Percentiles rank a stretch among this genome's conserved stretches.
These are phyloP conservation scores for Anser brachyrhynchus DNA, from an alignment of 2,113 vertebrate genomes.

Conservation along the genomic window DNA sequence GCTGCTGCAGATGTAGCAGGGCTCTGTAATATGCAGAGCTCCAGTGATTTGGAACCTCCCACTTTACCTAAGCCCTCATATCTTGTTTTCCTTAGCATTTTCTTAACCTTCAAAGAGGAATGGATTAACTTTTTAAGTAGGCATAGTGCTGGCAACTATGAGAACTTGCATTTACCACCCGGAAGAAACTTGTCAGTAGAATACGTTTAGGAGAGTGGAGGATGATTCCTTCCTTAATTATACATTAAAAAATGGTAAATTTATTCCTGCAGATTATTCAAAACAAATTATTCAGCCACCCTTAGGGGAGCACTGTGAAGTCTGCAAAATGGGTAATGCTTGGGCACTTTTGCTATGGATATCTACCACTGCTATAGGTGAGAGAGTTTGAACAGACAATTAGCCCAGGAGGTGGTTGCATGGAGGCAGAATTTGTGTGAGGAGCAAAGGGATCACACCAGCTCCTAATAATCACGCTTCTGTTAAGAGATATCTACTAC, in stretches of 20 bases:
- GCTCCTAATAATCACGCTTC: background rate
- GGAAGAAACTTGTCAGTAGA: background rate
- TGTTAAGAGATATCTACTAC: background rate
- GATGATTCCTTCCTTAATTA: constrained; percentile 19
- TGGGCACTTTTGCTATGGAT: background rate
- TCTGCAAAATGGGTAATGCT: background rate
- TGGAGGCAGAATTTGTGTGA: background rate
- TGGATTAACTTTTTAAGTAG: constrained; percentile 23
- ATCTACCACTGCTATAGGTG: background rate
- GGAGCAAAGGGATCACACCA: background rate
- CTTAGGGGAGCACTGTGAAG: background rate
- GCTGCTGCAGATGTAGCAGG: constrained; percentile 15
- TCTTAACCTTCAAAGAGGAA: constrained; percentile 44
- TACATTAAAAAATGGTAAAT: constrained; percentile 35
- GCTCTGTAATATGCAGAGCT: background rate
- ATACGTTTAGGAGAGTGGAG: background rate
- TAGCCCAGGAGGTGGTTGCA: background rate
- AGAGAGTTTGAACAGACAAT: background rate
- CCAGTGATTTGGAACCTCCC: constrained; percentile 32
- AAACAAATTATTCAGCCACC: background rate
- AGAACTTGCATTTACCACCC: background rate
- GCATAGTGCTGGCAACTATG: background rate
- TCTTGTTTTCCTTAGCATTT: constrained; percentile 42
- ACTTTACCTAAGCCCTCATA: constrained; percentile 4
- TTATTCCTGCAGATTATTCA: constrained; percentile 39